Base-by-base conservation (phyloP, 2,113 vertebrate genomes). In the Phyllostomus hastatus region DNA sequence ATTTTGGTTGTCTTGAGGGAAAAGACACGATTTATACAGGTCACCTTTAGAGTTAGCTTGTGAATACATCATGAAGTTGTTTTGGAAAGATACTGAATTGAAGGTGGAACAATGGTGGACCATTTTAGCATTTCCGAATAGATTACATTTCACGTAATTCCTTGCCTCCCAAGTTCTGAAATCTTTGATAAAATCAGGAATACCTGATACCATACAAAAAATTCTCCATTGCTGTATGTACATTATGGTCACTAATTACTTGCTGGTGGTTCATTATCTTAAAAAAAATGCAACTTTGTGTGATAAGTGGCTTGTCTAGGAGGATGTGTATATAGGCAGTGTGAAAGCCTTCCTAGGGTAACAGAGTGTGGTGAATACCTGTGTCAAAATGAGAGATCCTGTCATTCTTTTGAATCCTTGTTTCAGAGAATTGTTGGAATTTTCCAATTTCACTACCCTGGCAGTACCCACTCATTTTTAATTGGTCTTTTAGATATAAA, bases 341-440 rank as follows among this genome's bases (percentile, higher is more conserved):
- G 69, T 90, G 70, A 95, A 87, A 90, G 22, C 46, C 64, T 20
- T 28, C 41, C 80, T 75, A 59, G 79, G 3, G 22, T 95, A 86
- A 73, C 52, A 43, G 16, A 88, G 26, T 94, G 69, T 90, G 28
- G 26, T 73, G 54, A 91, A 79, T 78, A 75, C 5, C 26, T 89
- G 33, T 86, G 33, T 48, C 57, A 72, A 10, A 90, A 67, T 87
- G 35, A 73, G 31, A 90, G 57, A 94, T 57, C 76, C 31, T 86
- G 43, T 79, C 41, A 92, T 95, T 93, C 35, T 33, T 82, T 91
- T 66, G 54, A 66, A 79, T 78, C 4, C 22, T 89, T 46, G 9
- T 72, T 80, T 88, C 83, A 66, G 82, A 59, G 61, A 86, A 76
- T 86, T 82, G 52, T 90, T 97, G 80, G 93, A 66, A 95, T 85